phyloP scores from a whole-genome alignment of 2,797 vertebrate genomes.

The Cyclopterus lumpus region DNA sequence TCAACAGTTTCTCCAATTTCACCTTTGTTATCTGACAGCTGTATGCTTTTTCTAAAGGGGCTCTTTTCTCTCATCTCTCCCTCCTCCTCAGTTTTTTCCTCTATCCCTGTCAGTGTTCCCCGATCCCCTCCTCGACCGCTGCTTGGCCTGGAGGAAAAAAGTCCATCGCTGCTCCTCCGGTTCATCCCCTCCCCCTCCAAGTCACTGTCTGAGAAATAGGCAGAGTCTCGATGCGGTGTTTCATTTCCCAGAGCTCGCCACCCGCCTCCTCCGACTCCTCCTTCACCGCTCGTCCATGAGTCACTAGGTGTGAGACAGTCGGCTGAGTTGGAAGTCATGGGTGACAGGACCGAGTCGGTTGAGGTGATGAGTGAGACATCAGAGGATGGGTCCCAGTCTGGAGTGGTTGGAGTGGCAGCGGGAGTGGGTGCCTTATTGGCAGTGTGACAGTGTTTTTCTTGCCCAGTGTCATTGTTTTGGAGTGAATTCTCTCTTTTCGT shows the following conservation, averaged over 20 bases:
- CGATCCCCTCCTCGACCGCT: constrained; percentile 78
- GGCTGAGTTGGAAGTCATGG: constrained; percentile 83
- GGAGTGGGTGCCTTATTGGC: constrained; percentile 37
- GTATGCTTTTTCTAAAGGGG: constrained; percentile 52
- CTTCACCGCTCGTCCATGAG: constrained; percentile 73
- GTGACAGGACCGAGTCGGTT: constrained; percentile 84
- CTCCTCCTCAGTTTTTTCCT: constrained; percentile 85
- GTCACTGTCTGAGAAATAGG: constrained; percentile 91
- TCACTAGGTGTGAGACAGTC: constrained; percentile 90
- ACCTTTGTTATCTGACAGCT: constrained; percentile 33
- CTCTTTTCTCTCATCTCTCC: constrained; percentile 67
- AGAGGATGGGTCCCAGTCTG: constrained; percentile 80
- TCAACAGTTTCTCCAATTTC: constrained; percentile 43
- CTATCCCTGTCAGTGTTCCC: constrained; percentile 82
- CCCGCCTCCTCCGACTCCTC: constrained; percentile 71
- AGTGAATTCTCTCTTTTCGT: constrained; percentile 37
- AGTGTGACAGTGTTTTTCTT: constrained; percentile 40
- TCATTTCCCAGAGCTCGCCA: constrained; percentile 88
- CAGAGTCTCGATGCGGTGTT: constrained; percentile 89
- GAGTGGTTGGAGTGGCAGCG: constrained; percentile 66
- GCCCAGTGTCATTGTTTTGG: constrained; percentile 37
- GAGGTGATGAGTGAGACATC: constrained; percentile 81
- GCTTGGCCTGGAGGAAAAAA: constrained; percentile 70
- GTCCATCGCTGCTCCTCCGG: constrained; percentile 79
- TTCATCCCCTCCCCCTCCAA: constrained; percentile 82